phyloP scores from a whole-genome alignment of 23 tunicate genomes.

The Styela clava region DNA sequence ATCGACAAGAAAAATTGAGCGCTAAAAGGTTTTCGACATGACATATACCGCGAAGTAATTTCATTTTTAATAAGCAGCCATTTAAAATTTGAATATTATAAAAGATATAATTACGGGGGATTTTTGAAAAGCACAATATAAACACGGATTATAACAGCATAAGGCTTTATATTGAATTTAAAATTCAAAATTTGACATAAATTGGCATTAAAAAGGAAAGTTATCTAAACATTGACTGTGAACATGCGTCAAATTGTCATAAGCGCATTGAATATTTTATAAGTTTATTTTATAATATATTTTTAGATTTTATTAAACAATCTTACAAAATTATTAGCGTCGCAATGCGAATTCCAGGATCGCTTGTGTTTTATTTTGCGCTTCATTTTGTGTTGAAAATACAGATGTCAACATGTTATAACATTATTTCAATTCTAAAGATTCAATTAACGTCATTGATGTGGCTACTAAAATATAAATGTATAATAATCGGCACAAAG shows the following conservation, averaged over 20 bases:
- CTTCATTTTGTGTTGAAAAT: no score
- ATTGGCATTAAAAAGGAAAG: background rate
- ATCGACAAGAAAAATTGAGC: background rate
- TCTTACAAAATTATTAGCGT: no score
- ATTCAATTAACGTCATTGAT: no score
- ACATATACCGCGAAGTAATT: background rate
- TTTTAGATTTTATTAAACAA: background rate
- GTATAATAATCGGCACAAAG: no score
- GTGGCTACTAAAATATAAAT: no score
- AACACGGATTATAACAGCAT: background rate
- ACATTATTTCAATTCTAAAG: no score
- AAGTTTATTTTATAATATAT: background rate
- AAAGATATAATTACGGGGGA: background rate
- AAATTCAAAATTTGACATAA: background rate
- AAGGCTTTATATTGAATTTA: background rate
- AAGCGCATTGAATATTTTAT: conserved; percentile 23
- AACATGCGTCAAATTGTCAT: conserved; percentile 10
- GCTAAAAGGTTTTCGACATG: background rate
- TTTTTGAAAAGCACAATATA: background rate
- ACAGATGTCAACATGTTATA: no score
- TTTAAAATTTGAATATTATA: background rate
- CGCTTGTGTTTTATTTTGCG: no score
- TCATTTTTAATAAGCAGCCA: background rate
- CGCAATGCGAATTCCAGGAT: no score
- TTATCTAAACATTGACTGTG: background rate